These are phyloP conservation scores for Oenanthe oenanthe DNA, from an alignment of 2,113 vertebrate species.

Conservation along the genomic window DNA sequence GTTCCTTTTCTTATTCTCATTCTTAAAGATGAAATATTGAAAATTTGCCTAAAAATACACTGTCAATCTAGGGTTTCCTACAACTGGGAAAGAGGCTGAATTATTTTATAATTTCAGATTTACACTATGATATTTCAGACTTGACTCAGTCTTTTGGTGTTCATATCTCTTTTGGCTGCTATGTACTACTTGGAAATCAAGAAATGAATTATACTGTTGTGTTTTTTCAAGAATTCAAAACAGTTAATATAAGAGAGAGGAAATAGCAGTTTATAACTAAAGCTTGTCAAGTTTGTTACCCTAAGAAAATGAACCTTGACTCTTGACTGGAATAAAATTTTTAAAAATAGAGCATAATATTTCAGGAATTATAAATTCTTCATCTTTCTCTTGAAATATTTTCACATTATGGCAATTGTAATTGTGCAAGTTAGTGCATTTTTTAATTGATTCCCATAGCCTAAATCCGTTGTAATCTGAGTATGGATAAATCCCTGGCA, in stretches of 20 bases:
- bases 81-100: background rate
- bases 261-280: background rate
- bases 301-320: background rate
- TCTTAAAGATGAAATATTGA: background rate
- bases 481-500: background rate
- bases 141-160: background rate
- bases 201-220: background rate
- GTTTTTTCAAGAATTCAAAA: background rate
- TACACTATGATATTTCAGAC: background rate
- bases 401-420: background rate
- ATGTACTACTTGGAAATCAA: background rate
- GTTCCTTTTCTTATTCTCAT: background rate
- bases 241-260: background rate
- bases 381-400: background rate
- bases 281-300: background rate
- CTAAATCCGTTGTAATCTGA: background rate
- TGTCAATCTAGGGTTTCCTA: background rate
- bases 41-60: background rate
- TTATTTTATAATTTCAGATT: background rate
- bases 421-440: background rate
- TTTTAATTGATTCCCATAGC: background rate
- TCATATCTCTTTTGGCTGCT: background rate
- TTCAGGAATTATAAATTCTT: background rate
- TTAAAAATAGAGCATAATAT: background rate
- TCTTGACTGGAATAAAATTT: background rate